Conservation (phyloP, 1,140 invertebrate species). For the Magallana ariakensis region DNA sequence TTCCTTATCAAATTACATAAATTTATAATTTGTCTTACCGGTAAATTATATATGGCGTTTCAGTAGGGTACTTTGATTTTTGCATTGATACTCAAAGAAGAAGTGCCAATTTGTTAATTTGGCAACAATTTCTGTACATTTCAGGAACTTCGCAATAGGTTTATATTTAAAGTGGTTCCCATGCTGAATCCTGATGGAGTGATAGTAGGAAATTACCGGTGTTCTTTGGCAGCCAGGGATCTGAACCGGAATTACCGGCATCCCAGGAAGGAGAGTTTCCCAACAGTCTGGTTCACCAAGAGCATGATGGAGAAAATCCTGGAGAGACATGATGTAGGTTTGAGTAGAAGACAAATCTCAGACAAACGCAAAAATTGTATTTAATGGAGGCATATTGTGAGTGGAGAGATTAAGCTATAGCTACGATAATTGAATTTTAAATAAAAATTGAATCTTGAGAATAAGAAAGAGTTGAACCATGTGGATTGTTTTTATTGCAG, state of each 20-base stretch:
- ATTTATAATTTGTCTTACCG: too few species aligned
- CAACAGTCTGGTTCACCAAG: conserved; percentile 74
- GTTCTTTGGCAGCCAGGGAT: conserved; percentile 76
- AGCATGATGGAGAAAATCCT: conserved; percentile 71
- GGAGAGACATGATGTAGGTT: conserved; percentile 71
- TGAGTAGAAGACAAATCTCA: neutral
- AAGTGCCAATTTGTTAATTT: neutral
- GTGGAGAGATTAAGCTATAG: neutral
- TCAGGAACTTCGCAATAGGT: conserved; percentile 74
- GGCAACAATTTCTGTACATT: neutral
- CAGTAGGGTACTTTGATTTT: neutral
- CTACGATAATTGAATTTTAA: neutral
- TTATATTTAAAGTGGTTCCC: conserved; percentile 86
- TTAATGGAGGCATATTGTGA: neutral
- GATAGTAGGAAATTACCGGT: conserved; percentile 79
- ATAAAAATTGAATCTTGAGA: too few species aligned
- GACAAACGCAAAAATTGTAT: too few species aligned
- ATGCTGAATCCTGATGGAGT: conserved; percentile 80
- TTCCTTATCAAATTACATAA: too few species aligned
- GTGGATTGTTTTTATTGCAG: conserved; percentile 71
- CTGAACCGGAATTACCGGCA: conserved; percentile 79
- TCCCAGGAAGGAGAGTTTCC: conserved; percentile 76
- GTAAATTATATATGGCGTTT: too few species aligned
- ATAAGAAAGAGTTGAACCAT: too few species aligned
- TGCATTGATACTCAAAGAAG: neutral